A percentile compares a stretch with the other conserved stretches of the same genome.
These are phyloP conservation scores for Agelas oroides DNA, from an alignment of 37 sponge, comb jelly and placozoan species.

Conservation along the genomic window DNA sequence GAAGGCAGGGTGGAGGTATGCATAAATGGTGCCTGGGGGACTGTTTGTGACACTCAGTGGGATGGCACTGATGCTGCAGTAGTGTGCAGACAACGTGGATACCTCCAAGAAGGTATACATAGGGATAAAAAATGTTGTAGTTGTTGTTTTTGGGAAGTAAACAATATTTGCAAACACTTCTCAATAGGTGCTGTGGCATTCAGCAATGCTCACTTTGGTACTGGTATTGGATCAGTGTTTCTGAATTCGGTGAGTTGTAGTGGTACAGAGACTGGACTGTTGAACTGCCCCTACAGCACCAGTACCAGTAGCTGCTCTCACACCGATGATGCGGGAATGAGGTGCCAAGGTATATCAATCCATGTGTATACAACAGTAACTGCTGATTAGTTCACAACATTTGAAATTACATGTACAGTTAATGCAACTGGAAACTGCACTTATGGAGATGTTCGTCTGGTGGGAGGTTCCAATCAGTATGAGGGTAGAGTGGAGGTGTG, in stretches of 20 bases:
- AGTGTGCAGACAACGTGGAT: neutral
- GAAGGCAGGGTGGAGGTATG: slow-evolving; percentile 18
- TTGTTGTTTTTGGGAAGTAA: too few species aligned
- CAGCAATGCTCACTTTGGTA: neutral
- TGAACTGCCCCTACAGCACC: neutral
- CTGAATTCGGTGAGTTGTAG: neutral
- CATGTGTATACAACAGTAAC: too few species aligned
- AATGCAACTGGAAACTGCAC: neutral
- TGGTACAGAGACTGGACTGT: neutral
- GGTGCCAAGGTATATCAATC: neutral
- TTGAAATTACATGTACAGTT: too few species aligned
- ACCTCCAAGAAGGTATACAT: neutral
- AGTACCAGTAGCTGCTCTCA: neutral
- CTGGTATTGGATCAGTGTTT: neutral
- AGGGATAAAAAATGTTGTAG: too few species aligned
- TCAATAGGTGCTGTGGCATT: neutral
- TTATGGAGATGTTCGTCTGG: slow-evolving; percentile 6
- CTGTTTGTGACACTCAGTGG: neutral
- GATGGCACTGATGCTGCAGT: neutral
- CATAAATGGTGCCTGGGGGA: neutral
- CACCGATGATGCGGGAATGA: neutral
- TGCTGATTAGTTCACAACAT: too few species aligned
- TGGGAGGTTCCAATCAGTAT: neutral
- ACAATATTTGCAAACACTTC: too few species aligned
- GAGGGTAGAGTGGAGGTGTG: slow-evolving; percentile 14